Base-by-base conservation (phyloP, 2,888 invertebrate species). In the Chouioia cunea region DNA sequence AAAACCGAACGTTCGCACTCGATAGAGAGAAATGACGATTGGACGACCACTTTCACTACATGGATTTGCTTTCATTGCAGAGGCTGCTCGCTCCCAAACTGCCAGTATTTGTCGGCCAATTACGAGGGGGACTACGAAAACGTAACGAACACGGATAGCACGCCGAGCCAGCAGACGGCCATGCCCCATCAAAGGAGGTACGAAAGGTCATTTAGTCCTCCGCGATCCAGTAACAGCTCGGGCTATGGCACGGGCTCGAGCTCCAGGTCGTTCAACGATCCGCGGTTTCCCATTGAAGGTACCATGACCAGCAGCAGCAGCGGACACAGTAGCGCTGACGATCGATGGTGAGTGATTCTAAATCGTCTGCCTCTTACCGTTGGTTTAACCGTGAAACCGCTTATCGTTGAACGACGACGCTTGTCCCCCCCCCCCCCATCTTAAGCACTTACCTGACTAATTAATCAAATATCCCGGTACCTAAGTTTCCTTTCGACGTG, bases 211-310 rank as follows among this genome's bases (percentile, higher is more conserved):
- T 86, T 93, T 85, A 91, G 91, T 56, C 94, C 94, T 58, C 94
- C 94, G 63, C 89, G 93, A 79, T 92, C 94, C 74, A 92, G 92
- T 79, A 93, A 93, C 83, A 93, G 93, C 87, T 93, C 93, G 47
- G 94, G 94, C 3, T 95, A 95, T 83, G 94, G 94, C 70, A 94
- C 94, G 8, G 94, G 93, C 84, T 85, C 85, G 27, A 85, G 85
- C 77, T 85, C 85, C 65, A 81, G 84, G 74, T 85, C 85, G 76
- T 85, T 85, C 79, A 85, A 83, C 78, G 84, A 85, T 80, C 85
- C 85, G 46, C 81, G 85, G 64, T 84, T 83, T 78, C 81, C 81
- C 67, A 77, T 85, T 74, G 84, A 89, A 87, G 90, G 89, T 65
- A 89, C 90, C 71, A 86, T 90, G 86, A 90, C 90, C 18, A 89